Evolutionary conservation across 2,888 invertebrate species (phyloP).

Genomic region (Gari tellinella): DNA sequence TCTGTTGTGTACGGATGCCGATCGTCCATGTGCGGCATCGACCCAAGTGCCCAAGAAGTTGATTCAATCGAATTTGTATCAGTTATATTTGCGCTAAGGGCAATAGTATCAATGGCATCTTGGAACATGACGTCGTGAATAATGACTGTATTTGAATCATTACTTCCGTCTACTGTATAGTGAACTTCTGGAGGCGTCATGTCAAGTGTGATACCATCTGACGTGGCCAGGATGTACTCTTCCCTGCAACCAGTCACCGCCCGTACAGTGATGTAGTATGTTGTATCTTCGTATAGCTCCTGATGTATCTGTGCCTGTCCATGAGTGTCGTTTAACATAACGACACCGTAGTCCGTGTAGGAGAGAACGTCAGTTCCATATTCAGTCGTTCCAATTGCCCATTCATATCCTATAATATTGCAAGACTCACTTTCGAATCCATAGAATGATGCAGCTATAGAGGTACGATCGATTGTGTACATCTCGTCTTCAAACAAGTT

Average conservation of each 20-base stretch:
- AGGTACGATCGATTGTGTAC: conserved; percentile 63
- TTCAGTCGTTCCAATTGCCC: conserved; percentile 69
- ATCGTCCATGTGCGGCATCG: conserved; percentile 33
- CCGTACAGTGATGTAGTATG: conserved; percentile 66
- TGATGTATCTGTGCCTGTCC: conserved; percentile 68
- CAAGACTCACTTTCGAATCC: conserved; percentile 75
- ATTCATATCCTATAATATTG: conserved; percentile 70
- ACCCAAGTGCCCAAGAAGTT: conserved; percentile 37
- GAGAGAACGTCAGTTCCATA: conserved; percentile 68
- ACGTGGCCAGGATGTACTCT: conserved; percentile 66
- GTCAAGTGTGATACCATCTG: conserved; percentile 71
- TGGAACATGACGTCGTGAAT: conserved; percentile 48
- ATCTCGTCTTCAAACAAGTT: conserved; percentile 53
- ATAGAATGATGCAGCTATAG: conserved; percentile 68
- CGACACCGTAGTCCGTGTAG: conserved; percentile 70
- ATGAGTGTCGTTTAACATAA: conserved; percentile 63
- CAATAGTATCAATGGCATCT: conserved; percentile 37
- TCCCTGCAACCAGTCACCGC: conserved; percentile 71
- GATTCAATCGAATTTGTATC: conserved; percentile 43
- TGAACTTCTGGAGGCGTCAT: conserved; percentile 53
- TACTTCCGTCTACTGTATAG: conserved; percentile 19
- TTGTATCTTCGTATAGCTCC: conserved; percentile 62
- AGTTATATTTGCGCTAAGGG: conserved; percentile 41
- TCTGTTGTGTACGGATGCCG: conserved; percentile 35
- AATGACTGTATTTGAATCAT: conserved; percentile 19